phyloP scores from a whole-genome alignment of 2,797 vertebrate species.

The Semaprochilodus insignis region DNA sequence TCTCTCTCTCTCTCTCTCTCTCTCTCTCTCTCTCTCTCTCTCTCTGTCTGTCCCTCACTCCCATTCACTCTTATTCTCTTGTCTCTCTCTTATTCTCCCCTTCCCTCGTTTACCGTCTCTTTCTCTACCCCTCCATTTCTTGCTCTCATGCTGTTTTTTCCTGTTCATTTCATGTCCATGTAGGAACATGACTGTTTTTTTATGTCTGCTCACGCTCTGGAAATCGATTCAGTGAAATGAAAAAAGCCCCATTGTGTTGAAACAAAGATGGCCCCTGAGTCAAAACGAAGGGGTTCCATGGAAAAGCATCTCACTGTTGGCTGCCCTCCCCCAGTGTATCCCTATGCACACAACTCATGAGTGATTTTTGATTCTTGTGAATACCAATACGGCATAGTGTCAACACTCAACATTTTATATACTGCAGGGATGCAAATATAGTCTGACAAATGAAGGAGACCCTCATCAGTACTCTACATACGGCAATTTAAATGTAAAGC shows the following conservation, averaged over 20 bases:
- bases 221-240: constrained; percentile 44
- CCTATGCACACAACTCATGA: not conserved
- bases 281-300: not conserved
- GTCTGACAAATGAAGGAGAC: too few relatives aligned
- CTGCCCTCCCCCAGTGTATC: not conserved
- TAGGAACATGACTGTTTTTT: constrained; percentile 44
- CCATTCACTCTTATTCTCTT: constrained; percentile 4
- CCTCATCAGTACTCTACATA: too few relatives aligned
- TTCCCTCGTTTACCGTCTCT: not conserved
- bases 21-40: too few relatives aligned
- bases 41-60: not conserved
- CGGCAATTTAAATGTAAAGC: too few relatives aligned
- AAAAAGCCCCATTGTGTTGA: constrained; percentile 36
- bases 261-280: constrained; percentile 35
- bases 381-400: not conserved
- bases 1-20: too few relatives aligned
- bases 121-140: not conserved
- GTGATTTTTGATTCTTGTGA: not conserved
- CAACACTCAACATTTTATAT: not conserved
- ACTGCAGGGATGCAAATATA: not conserved
- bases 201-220: constrained; percentile 12
- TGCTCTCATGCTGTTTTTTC: constrained; percentile 15
- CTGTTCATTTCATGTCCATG: constrained; percentile 65
- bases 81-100: constrained; percentile 10
- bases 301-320: constrained; percentile 2